Percentiles rank a stretch among this genome's conserved stretches.
These are phyloP conservation scores for Coelopa frigida DNA, from an alignment of 1,140 invertebrate species.

Conservation along the genomic window DNA sequence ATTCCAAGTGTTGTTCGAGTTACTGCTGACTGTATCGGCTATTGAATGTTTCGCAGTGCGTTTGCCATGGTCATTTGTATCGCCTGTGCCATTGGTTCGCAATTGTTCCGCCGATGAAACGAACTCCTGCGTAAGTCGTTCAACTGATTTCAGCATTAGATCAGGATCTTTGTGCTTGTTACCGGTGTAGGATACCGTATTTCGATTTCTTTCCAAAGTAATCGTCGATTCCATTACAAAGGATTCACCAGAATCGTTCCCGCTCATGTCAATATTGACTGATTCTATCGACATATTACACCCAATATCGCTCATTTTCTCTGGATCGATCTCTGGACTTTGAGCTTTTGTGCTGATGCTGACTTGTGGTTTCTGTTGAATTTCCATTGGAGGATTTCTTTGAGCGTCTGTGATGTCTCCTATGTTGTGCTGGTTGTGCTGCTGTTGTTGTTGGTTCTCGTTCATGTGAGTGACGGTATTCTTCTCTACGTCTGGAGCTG, in stretches of 20 bases:
- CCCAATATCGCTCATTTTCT: conserved; percentile 34
- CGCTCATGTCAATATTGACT: conserved; percentile 24
- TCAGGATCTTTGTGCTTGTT: conserved; percentile 56
- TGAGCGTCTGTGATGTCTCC: conserved; percentile 27
- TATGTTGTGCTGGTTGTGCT: conserved; percentile 14
- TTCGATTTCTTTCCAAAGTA: conserved; percentile 15
- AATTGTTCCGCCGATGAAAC: conserved; percentile 53
- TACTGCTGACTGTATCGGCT: conserved; percentile 33
- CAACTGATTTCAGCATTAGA: conserved; percentile 59
- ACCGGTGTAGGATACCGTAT: conserved; percentile 10
- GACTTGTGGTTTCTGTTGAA: conserved; percentile 6
- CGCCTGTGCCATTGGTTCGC: conserved; percentile 32
- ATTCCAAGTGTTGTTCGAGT: conserved; percentile 63
- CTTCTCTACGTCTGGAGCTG: conserved; percentile 41
- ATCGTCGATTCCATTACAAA: conserved; percentile 36
- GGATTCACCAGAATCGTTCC: conserved; percentile 36
- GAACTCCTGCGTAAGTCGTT: conserved; percentile 55
- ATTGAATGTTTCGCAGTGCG: not conserved
- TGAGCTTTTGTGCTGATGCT: conserved; percentile 14
- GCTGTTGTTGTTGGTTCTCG: conserved; percentile 15
- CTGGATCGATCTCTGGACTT: conserved; percentile 27
- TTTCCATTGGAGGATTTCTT: conserved; percentile 27
- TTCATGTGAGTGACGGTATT: conserved; percentile 14
- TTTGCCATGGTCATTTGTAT: too few species aligned
- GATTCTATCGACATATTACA: conserved; percentile 44